Evolutionary conservation across 1,140 invertebrate genomes (phyloP).

Genomic region (Mizuhopecten yessoensis): DNA sequence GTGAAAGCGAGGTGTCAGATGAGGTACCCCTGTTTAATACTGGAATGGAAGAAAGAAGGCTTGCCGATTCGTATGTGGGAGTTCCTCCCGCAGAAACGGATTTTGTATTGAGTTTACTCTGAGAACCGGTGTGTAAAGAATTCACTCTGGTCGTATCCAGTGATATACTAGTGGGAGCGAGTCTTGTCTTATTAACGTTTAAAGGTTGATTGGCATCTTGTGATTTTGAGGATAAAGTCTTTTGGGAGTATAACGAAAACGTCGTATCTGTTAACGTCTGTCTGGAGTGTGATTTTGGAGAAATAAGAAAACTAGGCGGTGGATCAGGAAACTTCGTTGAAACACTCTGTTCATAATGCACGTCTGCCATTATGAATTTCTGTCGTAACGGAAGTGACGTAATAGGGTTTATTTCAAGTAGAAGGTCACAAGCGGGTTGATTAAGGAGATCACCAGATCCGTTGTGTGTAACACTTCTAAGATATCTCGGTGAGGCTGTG

Average conservation of each 20-base stretch:
- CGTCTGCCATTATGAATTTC: slow-evolving; percentile 55
- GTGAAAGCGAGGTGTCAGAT: slow-evolving; percentile 41
- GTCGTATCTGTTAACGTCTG: too few species aligned
- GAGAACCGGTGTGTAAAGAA: neutral
- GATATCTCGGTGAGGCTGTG: neutral
- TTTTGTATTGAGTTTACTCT: neutral
- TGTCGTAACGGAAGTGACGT: slow-evolving; percentile 53
- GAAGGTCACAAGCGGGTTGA: neutral
- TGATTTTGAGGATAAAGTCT: neutral
- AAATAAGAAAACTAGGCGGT: slow-evolving; percentile 55
- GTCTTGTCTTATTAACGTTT: slow-evolving; percentile 42
- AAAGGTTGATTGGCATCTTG: neutral
- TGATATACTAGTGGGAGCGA: slow-evolving; percentile 54
- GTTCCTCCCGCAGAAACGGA: neutral
- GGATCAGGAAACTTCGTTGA: slow-evolving; percentile 56
- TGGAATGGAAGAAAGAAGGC: neutral
- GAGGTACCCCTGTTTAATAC: neutral
- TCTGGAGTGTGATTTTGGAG: slow-evolving; percentile 46
- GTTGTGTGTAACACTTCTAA: slow-evolving; percentile 32
- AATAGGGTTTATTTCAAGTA: slow-evolving; percentile 47
- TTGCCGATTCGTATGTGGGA: neutral
- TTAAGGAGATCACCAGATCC: slow-evolving; percentile 40
- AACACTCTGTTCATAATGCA: slow-evolving; percentile 57
- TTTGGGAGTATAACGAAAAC: neutral
- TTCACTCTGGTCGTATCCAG: slow-evolving; percentile 23